Percentiles rank a stretch among this genome's conserved stretches.
phyloP scores from a whole-genome alignment of 2,888 invertebrate species.

The Macrosiphum euphorbiae region DNA sequence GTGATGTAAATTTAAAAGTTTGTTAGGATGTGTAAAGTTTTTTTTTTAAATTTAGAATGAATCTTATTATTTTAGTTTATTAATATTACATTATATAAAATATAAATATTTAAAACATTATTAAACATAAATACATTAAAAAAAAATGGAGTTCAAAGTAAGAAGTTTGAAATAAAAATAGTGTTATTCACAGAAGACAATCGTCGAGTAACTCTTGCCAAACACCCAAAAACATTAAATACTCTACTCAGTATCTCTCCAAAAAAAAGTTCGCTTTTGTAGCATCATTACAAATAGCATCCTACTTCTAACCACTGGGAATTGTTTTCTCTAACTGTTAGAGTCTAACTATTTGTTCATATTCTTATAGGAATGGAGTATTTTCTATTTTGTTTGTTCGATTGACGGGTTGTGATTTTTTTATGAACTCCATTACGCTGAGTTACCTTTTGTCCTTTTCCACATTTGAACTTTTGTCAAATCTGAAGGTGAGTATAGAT shows the following conservation, averaged over 20 bases:
- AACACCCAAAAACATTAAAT: not conserved
- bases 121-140: not conserved
- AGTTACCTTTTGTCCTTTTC: conserved; percentile 2
- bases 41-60: not conserved
- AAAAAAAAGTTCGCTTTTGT: not conserved
- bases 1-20: not conserved
- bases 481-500: not conserved
- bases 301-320: not conserved
- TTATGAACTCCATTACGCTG: not conserved
- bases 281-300: not conserved
- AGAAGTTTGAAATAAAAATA: not conserved
- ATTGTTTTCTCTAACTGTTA: not conserved
- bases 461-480: not conserved
- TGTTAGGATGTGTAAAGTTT: not conserved
- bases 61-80: not conserved
- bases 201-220: not conserved
- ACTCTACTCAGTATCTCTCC: not conserved
- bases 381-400: not conserved
- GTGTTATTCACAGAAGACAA: not conserved
- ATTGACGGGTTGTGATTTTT: not conserved
- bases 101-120: not conserved
- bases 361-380: not conserved
- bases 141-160: not conserved
- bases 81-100: not conserved
- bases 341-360: not conserved